Percentiles rank a stretch among this genome's conserved stretches.
Evolutionary conservation across 2,888 invertebrate genomes (phyloP).

Genomic region (Drosophila demipolita): DNA sequence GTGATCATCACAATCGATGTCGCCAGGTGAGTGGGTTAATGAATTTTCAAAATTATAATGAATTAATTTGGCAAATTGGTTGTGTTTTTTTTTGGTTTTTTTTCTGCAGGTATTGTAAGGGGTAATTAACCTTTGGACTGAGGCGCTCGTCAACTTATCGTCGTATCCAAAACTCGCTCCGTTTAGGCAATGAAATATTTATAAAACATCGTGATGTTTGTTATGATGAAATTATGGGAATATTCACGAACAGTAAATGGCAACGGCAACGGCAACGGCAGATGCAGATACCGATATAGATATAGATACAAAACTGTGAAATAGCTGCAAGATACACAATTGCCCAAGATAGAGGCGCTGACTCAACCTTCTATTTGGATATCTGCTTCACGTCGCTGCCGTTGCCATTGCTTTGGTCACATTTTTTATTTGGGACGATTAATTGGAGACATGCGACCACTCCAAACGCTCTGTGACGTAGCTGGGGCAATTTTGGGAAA

Average conservation of each 20-base stretch:
- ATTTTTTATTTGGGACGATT: slow-evolving; percentile 26
- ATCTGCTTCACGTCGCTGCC: slow-evolving; percentile 22
- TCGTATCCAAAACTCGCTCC: slow-evolving; percentile 24
- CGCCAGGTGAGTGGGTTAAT: slow-evolving; percentile 58
- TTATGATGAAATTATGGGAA: slow-evolving; percentile 32
- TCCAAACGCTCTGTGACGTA: slow-evolving; percentile 49
- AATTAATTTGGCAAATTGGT: background rate
- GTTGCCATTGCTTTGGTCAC: slow-evolving; percentile 28
- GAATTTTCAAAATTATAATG: background rate
- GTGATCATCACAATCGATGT: slow-evolving; percentile 74
- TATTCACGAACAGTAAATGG: background rate
- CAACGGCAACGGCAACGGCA: slow-evolving; percentile 1
- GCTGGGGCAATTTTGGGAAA: slow-evolving; percentile 25
- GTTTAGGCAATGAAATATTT: slow-evolving; percentile 29
- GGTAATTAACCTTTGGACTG: slow-evolving; percentile 26
- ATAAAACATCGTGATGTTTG: slow-evolving; percentile 12
- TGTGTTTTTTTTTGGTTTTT: background rate
- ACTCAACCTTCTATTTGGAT: slow-evolving; percentile 44
- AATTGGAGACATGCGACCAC: slow-evolving; percentile 5
- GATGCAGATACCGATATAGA: slow-evolving; percentile 20
- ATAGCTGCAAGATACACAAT: slow-evolving; percentile 21
- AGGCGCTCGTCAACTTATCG: slow-evolving; percentile 11
- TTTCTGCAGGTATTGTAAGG: slow-evolving; percentile 50
- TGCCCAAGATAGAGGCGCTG: slow-evolving; percentile 42
- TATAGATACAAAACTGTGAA: slow-evolving; percentile 9